Percentiles rank a stretch among this genome's conserved stretches.
Conservation (phyloP, 2,888 invertebrate species). For the Panopea generosa region DNA sequence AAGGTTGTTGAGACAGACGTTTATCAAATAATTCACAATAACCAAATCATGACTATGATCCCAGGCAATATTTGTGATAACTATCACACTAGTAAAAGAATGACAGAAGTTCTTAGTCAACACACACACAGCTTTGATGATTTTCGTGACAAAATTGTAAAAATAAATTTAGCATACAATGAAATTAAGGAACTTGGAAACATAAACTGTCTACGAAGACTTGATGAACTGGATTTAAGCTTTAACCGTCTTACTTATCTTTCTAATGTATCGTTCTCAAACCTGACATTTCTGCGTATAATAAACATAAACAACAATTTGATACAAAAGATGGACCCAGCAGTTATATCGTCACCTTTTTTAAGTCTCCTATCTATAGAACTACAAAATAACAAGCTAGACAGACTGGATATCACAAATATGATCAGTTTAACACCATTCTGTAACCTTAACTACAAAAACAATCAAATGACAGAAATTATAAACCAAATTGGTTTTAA, state of each 20-base stretch:
- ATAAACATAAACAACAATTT: conserved; percentile 18
- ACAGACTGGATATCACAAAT: conserved; percentile 29
- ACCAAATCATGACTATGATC: conserved; percentile 21
- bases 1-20: background rate
- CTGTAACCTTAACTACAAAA: conserved; percentile 24
- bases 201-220: conserved; percentile 30
- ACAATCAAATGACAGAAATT: conserved; percentile 23
- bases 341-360: conserved; percentile 13
- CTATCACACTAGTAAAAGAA: conserved; percentile 14
- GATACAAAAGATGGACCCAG: conserved; percentile 26
- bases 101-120: background rate
- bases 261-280: conserved; percentile 30
- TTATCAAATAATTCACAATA: conserved; percentile 14
- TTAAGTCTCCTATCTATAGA: conserved; percentile 13
- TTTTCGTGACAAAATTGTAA: conserved; percentile 17
- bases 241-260: conserved; percentile 20
- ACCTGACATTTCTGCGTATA: conserved; percentile 20
- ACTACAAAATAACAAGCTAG: conserved; percentile 23
- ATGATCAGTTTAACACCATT: conserved; percentile 32
- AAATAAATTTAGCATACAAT: conserved; percentile 27
- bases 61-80: conserved; percentile 49
- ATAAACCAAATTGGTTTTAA: conserved; percentile 19
- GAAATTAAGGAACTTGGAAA: conserved; percentile 28
- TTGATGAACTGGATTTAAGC: conserved; percentile 18
- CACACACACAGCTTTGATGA: background rate